phyloP scores from a whole-genome alignment of 2,888 invertebrate genomes.

The Sthenelais limicola region DNA sequence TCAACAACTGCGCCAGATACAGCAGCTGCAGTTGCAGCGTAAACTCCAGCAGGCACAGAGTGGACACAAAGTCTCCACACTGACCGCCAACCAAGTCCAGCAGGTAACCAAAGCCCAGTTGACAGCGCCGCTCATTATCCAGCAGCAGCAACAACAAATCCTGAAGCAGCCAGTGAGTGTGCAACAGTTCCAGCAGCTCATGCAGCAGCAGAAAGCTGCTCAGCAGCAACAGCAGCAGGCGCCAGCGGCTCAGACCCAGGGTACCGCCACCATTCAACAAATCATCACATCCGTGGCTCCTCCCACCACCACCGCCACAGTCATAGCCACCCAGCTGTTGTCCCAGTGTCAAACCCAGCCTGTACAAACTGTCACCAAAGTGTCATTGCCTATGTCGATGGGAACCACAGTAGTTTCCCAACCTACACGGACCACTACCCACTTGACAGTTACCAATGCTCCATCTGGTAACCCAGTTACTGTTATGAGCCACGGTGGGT shows the following conservation, averaged over 20 bases:
- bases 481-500: constrained; percentile 15
- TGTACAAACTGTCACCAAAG: constrained; percentile 56
- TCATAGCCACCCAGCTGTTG: constrained; percentile 52
- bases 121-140: constrained; percentile 78
- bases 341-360: constrained; percentile 61
- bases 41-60: constrained; percentile 49
- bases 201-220: constrained; percentile 77
- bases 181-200: constrained; percentile 83
- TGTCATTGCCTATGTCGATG: constrained; percentile 52
- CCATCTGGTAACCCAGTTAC: constrained; percentile 12
- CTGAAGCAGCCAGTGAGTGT: constrained; percentile 70
- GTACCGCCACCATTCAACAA: constrained; percentile 58
- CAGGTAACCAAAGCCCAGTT: constrained; percentile 52
- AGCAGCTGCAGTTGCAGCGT: constrained; percentile 48
- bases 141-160: constrained; percentile 72
- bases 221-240: constrained; percentile 57
- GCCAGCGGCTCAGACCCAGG: constrained; percentile 40
- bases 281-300: constrained; percentile 54
- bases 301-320: constrained; percentile 33
- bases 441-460: constrained; percentile 29
- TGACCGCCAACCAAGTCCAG: constrained; percentile 35
- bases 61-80: constrained; percentile 60
- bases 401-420: constrained; percentile 50
- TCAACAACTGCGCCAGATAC: constrained; percentile 58
- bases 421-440: constrained; percentile 15